Base-by-base conservation (phyloP, 2,113 vertebrate species). In the Erythrocercus mccallii region DNA sequence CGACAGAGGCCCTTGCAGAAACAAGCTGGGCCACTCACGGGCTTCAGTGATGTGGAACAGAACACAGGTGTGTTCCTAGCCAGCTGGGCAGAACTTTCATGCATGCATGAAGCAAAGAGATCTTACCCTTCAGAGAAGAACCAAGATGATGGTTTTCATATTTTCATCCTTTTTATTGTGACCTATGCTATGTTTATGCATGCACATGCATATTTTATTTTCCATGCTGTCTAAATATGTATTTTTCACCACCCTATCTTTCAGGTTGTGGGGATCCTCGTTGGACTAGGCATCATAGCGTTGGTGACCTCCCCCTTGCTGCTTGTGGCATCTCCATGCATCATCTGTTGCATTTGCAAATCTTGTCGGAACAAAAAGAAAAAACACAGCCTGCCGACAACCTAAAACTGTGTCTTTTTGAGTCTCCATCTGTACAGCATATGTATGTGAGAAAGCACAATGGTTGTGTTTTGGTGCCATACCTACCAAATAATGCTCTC, bases 1-100 rank as follows among this genome's bases (percentile, higher is more conserved):
- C 6, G 99, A 99, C 97, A 99, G 98, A 98, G 99, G 99, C 5
- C 99, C 99, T 2, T 99, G 99, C 97, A 98, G 99, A 82, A 99
- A 99, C 97, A 99, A 99, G 97, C 98, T 99, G 53, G 99, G 99
- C 94, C 99, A 99, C 97, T 99, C 99, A 2, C 97, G 99, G 91
- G 99, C 99, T 11, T 99, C 99, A 0, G 98, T 99, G 53, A 99
- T 99, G 98, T 99, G 99, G 99, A 99, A 99, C 98, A 98, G 99
- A 96, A 99, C 99, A 1, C 99, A 99, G 99, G 99, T 99, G 96
- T 23, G 80, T 88, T 81, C 81, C 73, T 21, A 50, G 23, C 12
- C 37, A 72, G 61, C 78, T 73, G 45, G 84, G 80, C 60, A 86
- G 37, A 81, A 56, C 56, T 82, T 6, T 83, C 42, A 51, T 3